Conservation (phyloP, 64 coral and sea anemone genomes). For the Pachyseris speciosa region DNA sequence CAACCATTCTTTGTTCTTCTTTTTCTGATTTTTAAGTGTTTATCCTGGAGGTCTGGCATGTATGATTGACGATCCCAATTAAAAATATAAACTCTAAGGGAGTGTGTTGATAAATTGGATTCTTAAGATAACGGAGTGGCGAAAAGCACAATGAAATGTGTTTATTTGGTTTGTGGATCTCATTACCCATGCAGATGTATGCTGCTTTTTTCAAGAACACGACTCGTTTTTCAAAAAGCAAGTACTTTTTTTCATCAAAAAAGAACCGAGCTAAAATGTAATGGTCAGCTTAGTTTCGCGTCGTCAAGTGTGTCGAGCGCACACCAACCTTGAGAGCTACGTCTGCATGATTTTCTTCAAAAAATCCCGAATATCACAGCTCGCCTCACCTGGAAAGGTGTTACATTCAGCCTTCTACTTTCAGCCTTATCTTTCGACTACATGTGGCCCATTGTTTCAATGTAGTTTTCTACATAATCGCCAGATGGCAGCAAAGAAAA, state of each 20-base stretch:
- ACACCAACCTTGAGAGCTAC: background rate
- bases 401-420: constrained; percentile 47
- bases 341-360: constrained; percentile 9
- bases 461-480: constrained; percentile 85
- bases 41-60: background rate
- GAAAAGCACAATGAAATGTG: constrained; percentile 47
- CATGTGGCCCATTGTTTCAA: constrained; percentile 84
- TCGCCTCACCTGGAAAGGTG: constrained; percentile 73
- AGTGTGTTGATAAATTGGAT: background rate
- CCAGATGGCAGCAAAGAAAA: constrained; percentile 82
- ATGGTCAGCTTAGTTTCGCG: background rate
- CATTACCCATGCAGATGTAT: constrained; percentile 37
- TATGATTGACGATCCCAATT: background rate
- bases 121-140: constrained; percentile 22
- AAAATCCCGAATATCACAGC: background rate
- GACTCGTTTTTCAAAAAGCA: background rate
- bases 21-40: background rate
- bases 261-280: background rate
- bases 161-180: constrained; percentile 30
- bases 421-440: constrained; percentile 69
- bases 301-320: background rate
- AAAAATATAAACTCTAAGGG: background rate
- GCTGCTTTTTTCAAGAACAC: constrained; percentile 18
- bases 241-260: background rate
- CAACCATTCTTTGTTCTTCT: background rate